These are phyloP conservation scores for Coregonus clupeaformis DNA, from an alignment of 2,113 vertebrate species.

Conservation along the genomic window DNA sequence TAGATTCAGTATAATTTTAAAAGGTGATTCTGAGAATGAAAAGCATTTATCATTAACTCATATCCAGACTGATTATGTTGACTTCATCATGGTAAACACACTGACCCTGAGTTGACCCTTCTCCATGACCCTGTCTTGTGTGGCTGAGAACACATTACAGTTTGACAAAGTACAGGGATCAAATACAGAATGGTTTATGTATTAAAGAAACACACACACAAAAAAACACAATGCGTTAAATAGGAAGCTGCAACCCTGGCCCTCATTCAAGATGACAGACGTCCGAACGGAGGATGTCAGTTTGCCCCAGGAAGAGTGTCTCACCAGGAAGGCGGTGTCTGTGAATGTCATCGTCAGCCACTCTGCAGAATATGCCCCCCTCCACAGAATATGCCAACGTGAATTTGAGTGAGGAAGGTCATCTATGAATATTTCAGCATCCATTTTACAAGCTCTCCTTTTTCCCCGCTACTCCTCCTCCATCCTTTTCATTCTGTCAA, in stretches of 20 bases:
- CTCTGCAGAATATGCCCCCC: slow-evolving; percentile 41
- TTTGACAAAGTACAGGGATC: too few species aligned
- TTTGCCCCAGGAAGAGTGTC: slow-evolving; percentile 45
- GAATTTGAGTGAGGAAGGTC: slow-evolving; percentile 55
- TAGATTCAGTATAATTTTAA: too few species aligned
- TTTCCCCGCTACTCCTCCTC: too few species aligned
- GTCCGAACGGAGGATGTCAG: background rate
- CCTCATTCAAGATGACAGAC: slow-evolving; percentile 40
- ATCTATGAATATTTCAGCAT: slow-evolving; percentile 63
- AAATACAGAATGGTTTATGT: too few species aligned
- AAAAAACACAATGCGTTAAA: background rate
- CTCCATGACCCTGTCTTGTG: too few species aligned
- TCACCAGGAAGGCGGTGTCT: slow-evolving; percentile 8
- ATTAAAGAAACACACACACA: background rate
- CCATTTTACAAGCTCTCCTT: slow-evolving; percentile 2
- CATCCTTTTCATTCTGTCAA: too few species aligned
- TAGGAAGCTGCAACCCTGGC: background rate
- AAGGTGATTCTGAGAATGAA: too few species aligned
- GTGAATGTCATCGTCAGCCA: slow-evolving; percentile 53
- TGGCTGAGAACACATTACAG: too few species aligned
- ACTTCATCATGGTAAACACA: too few species aligned
- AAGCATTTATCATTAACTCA: too few species aligned
- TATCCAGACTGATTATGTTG: too few species aligned
- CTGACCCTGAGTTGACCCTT: too few species aligned
- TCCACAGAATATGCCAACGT: slow-evolving; percentile 36